A percentile compares a stretch with the other conserved stretches of the same genome.
Evolutionary conservation across 2,113 vertebrate species (phyloP).

Genomic region (Prochilodus magdalenae): DNA sequence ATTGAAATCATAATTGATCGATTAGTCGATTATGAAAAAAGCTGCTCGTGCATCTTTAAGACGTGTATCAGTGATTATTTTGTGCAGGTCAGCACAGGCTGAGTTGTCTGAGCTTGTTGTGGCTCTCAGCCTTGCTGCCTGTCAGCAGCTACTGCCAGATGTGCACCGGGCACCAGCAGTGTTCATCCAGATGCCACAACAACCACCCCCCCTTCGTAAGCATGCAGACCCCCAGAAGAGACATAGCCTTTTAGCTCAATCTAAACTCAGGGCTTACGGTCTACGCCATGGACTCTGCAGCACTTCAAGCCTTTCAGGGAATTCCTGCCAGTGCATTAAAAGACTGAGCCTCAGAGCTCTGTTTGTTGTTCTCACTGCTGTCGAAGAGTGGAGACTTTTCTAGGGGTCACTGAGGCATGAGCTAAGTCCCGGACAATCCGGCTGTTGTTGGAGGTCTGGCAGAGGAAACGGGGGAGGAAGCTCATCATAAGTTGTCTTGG

Average conservation of each 20-base stretch:
- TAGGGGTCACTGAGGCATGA: conserved; percentile 27
- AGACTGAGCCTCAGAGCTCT: conserved; percentile 20
- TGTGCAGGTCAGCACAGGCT: too few relatives aligned
- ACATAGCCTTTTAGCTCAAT: conserved; percentile 24
- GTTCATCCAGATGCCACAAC: background rate
- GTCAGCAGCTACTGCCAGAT: conserved; percentile 51
- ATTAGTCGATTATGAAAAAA: too few relatives aligned
- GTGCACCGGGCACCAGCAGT: conserved; percentile 17
- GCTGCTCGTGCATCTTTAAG: too few relatives aligned
- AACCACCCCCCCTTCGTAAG: conserved; percentile 27
- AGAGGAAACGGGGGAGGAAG: conserved; percentile 38
- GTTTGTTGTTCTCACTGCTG: background rate
- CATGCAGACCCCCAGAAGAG: conserved; percentile 2
- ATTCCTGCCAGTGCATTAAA: conserved; percentile 15
- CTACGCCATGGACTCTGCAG: background rate
- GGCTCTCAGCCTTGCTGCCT: conserved; percentile 10
- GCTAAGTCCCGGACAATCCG: conserved; percentile 21
- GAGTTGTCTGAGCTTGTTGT: conserved; percentile 9
- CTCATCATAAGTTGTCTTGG: conserved; percentile 27
- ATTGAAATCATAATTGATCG: too few relatives aligned
- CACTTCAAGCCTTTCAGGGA: conserved; percentile 10
- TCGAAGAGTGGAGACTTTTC: conserved; percentile 3
- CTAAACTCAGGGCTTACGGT: background rate
- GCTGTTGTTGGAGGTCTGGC: conserved; percentile 25
- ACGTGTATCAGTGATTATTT: too few relatives aligned